Conservation (phyloP, 1,140 invertebrate species). For the Drosophila obscura region DNA sequence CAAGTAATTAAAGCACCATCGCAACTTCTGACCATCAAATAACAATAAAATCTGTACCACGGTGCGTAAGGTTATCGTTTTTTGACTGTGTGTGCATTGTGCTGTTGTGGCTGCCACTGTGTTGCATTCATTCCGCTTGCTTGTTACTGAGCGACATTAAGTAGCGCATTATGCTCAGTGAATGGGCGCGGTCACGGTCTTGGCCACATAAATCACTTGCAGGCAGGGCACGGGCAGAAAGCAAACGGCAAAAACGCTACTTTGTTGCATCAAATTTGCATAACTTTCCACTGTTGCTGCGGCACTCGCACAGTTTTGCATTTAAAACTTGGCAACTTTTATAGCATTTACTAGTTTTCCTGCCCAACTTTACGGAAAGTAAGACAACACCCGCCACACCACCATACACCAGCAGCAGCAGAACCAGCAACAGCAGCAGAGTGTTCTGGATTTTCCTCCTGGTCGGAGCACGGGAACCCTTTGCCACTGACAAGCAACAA, state of each 20-base stretch:
- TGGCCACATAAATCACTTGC: slow-evolving; percentile 77
- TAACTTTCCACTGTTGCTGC: slow-evolving; percentile 62
- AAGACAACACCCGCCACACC: not conserved
- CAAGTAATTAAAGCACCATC: no score
- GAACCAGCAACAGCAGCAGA: no score
- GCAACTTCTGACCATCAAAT: no score
- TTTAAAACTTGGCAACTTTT: slow-evolving; percentile 70
- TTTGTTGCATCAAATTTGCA: slow-evolving; percentile 79
- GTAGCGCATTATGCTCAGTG: slow-evolving; percentile 61
- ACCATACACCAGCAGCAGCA: not conserved
- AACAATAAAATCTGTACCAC: not conserved
- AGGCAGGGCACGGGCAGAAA: slow-evolving; percentile 40
- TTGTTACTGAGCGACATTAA: slow-evolving; percentile 61
- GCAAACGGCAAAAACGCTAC: slow-evolving; percentile 51
- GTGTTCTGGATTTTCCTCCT: no score
- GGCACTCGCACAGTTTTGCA: slow-evolving; percentile 22
- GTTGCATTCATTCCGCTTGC: slow-evolving; percentile 40
- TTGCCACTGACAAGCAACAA: slow-evolving; percentile 64
- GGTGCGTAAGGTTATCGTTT: slow-evolving; percentile 34
- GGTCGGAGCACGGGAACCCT: not conserved
- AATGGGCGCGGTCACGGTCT: slow-evolving; percentile 56
- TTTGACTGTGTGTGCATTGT: no score
- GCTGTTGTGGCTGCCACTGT: slow-evolving; percentile 22
- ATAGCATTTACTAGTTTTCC: slow-evolving; percentile 48
- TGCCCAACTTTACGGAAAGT: slow-evolving; percentile 48